Base-by-base conservation (phyloP, 1,140 invertebrate genomes). In the Platyura marginata region DNA sequence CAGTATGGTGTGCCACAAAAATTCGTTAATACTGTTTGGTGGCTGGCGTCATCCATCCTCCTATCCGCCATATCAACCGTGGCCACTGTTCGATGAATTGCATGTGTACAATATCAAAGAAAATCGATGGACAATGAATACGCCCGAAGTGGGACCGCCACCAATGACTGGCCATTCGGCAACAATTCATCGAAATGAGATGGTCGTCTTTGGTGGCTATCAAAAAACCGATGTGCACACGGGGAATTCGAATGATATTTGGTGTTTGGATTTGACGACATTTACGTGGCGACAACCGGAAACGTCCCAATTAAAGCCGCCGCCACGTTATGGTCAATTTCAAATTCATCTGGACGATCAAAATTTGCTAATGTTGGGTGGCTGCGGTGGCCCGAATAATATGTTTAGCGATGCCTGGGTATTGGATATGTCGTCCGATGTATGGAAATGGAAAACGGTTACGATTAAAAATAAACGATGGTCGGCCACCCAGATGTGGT, bases 11-110 rank as follows among this genome's bases (percentile, higher is more conserved):
- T 69, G 75, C 46, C 87, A 93, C 62, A 79, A 82, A 51, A 77
- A 88, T 52, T 77, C 69, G 48, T 67, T 93, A 43, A 77, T 96
- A 46, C 64, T 97, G 21, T 96, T 93, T 72, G 92, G 92, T 36
- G 93, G 93, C 5, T 96, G 90, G 88, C 86, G 90, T 11, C 86
- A 93, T 64, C 89, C 92, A 18, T 87, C 87, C 29, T 72, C 85
- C 2, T 90, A 87, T 64, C 85, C 88, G 33, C 69, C 90, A 25
- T 86, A 93, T 64, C 88, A 94, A 61, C 79, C 77, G 51, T 81
- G 80, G 68, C 77, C 79, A 49, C 73, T 93, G 54, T 94, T 92
- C 53, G 87, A 89, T 63, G 90, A 96, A 63, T 69, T 97, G 34
- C 92, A 98, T 61, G 71, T 85, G 38, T 97, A 93, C 53, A 80